Evolutionary conservation across 2,113 vertebrate genomes (phyloP).

Genomic region (Nothobranchius furzeri): DNA sequence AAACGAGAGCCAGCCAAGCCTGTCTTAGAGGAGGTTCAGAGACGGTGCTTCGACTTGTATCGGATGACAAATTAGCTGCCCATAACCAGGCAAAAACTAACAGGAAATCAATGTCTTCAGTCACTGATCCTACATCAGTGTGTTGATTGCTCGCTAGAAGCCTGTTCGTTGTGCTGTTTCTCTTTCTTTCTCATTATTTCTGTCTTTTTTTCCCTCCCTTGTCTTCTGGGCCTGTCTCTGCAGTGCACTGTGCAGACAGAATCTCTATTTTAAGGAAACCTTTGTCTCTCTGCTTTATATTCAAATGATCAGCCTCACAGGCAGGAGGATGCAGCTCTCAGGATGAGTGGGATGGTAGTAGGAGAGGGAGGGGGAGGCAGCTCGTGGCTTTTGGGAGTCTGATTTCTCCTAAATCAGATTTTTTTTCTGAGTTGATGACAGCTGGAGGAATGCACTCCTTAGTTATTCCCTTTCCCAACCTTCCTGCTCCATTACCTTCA

Average conservation of each 20-base stretch:
- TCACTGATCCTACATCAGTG: conserved; percentile 57
- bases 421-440: conserved; percentile 64
- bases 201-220: neutral
- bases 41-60: conserved; percentile 49
- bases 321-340: conserved; percentile 32
- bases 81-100: conserved; percentile 52
- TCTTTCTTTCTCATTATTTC: conserved; percentile 8
- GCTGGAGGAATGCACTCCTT: conserved; percentile 64
- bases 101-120: conserved; percentile 68
- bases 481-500: conserved; percentile 35
- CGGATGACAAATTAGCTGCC: conserved; percentile 56
- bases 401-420: conserved; percentile 65
- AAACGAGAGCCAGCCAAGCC: conserved; percentile 19
- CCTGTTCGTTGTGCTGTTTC: conserved; percentile 18
- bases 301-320: conserved; percentile 45
- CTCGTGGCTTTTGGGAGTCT: conserved; percentile 34
- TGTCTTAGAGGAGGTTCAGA: conserved; percentile 29
- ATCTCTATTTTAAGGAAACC: conserved; percentile 58
- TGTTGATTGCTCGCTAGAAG: conserved; percentile 38
- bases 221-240: conserved; percentile 17
- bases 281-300: conserved; percentile 55
- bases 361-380: conserved; percentile 32
- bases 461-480: conserved; percentile 55
- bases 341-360: conserved; percentile 26
- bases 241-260: conserved; percentile 40